These are phyloP conservation scores for Syritta pipiens DNA, from an alignment of 2,888 invertebrate genomes.

Conservation along the genomic window DNA sequence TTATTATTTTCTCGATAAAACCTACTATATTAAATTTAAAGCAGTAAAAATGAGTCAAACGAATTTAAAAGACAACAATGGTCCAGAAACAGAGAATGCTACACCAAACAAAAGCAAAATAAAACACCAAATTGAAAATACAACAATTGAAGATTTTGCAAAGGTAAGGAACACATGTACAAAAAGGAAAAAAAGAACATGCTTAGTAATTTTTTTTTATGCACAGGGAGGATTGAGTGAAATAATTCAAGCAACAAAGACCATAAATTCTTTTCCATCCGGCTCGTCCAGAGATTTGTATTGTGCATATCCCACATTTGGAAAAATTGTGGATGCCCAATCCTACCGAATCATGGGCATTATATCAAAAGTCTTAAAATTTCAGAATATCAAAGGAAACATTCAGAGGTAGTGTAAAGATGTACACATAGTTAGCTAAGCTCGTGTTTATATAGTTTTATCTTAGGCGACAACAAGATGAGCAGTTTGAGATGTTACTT, in stretches of 20 bases:
- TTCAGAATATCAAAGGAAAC: conserved; percentile 81
- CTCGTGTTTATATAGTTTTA: background rate
- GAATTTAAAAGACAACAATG: background rate
- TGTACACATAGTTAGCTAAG: background rate
- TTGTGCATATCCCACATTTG: conserved; percentile 87
- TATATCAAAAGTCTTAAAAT: conserved; percentile 81
- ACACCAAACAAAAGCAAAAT: conserved; percentile 24
- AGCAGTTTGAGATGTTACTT: conserved; percentile 87
- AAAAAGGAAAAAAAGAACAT: background rate
- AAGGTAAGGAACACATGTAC: conserved; percentile 71
- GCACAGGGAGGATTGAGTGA: conserved; percentile 81
- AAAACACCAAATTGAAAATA: conserved; percentile 51
- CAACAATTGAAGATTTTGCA: conserved; percentile 73
- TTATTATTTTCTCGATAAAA: background rate
- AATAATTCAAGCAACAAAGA: conserved; percentile 85
- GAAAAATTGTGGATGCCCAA: conserved; percentile 83
- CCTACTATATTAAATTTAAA: background rate
- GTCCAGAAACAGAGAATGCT: background rate
- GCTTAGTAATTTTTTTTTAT: background rate
- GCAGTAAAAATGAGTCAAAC: conserved; percentile 33
- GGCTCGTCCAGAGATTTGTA: conserved; percentile 87
- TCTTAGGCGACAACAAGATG: conserved; percentile 81
- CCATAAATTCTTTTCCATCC: conserved; percentile 86
- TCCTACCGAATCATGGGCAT: conserved; percentile 83
- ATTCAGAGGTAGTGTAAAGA: conserved; percentile 80